These are phyloP conservation scores for Fregetta grallaria DNA, from an alignment of 2,113 vertebrate species.

Conservation along the genomic window DNA sequence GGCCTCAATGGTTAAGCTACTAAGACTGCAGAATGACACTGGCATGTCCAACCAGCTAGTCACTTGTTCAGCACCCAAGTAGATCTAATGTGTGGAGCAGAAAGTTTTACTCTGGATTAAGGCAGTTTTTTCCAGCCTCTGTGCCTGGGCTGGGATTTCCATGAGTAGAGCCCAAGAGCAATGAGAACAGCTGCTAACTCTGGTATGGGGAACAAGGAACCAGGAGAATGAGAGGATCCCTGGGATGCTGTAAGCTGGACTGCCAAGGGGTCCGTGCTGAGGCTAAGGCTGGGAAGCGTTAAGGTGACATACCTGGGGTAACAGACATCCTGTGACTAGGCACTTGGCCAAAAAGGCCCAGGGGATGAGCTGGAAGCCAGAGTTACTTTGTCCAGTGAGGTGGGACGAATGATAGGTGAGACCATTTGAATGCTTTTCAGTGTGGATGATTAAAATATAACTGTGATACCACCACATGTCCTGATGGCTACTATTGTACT, in stretches of 20 bases:
- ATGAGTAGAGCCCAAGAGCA: not conserved
- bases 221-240: not conserved
- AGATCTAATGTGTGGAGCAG: not conserved
- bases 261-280: not conserved
- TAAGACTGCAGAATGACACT: not conserved
- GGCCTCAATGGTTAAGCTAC: not conserved
- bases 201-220: not conserved
- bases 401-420: not conserved
- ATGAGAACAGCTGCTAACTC: not conserved
- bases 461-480: not conserved
- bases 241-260: not conserved
- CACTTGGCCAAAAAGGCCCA: not conserved
- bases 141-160: not conserved
- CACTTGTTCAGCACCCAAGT: not conserved
- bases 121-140: not conserved
- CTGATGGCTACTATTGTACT: not conserved
- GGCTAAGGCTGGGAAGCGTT: not conserved
- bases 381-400: not conserved
- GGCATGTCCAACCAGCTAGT: not conserved
- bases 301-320: not conserved
- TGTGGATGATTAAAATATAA: not conserved
- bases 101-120: not conserved
- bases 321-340: not conserved
- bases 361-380: not conserved
- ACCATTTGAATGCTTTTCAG: not conserved